Evolutionary conservation across 2,888 invertebrate genomes (phyloP).

Genomic region (Reticulitermes lucifugus): DNA sequence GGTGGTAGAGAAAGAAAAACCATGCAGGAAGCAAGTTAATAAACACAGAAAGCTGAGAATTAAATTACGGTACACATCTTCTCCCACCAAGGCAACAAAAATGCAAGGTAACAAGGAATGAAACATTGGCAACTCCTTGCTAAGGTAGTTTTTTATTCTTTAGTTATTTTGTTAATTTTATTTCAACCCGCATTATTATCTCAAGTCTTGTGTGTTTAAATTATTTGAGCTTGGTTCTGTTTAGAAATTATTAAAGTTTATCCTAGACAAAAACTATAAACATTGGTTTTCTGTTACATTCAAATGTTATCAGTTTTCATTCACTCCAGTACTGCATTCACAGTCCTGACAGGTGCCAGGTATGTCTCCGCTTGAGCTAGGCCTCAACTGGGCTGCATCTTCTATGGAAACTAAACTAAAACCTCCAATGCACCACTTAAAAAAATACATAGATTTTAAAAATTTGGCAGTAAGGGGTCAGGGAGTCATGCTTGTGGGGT

Average conservation of each 20-base stretch:
- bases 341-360: neutral
- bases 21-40: constrained; percentile 13
- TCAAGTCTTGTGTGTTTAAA: constrained; percentile 51
- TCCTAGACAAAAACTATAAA: constrained; percentile 50
- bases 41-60: neutral
- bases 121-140: constrained; percentile 20
- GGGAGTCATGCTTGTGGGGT: neutral
- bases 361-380: neutral
- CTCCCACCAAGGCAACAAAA: neutral
- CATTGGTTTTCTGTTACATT: constrained; percentile 42
- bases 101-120: constrained; percentile 7
- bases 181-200: constrained; percentile 52
- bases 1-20: neutral
- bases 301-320: constrained; percentile 48
- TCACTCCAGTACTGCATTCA: constrained; percentile 42
- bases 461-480: constrained; percentile 27
- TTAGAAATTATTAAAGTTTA: constrained; percentile 40
- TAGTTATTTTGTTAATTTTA: constrained; percentile 48
- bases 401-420: constrained; percentile 26
- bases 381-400: neutral
- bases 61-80: neutral
- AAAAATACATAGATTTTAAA: constrained; percentile 17
- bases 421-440: constrained; percentile 32
- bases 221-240: constrained; percentile 50
- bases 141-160: constrained; percentile 45